phyloP scores from a whole-genome alignment of 2,888 invertebrate genomes.

The Lithophane semibrunnea region DNA sequence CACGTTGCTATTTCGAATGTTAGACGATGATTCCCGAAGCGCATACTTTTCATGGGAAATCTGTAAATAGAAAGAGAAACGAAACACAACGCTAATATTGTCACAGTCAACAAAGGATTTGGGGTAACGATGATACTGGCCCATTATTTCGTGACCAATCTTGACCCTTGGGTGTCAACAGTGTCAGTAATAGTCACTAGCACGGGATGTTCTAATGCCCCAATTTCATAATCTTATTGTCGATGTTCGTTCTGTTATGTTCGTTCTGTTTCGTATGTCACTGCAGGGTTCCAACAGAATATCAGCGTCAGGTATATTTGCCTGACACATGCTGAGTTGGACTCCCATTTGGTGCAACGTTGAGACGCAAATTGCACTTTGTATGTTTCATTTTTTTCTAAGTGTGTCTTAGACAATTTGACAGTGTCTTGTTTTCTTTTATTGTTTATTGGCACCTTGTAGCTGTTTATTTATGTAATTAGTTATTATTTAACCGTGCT shows the following conservation, averaged over 20 bases:
- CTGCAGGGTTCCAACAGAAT: too few relatives aligned
- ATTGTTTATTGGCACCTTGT: too few relatives aligned
- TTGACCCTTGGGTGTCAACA: constrained; percentile 15
- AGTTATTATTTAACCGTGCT: too few relatives aligned
- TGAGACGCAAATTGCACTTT: too few relatives aligned
- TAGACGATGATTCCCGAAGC: neutral
- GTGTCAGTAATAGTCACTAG: constrained; percentile 5
- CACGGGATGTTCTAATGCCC: constrained; percentile 16
- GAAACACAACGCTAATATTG: constrained; percentile 5
- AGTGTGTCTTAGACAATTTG: too few relatives aligned
- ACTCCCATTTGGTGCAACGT: too few relatives aligned
- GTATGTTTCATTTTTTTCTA: too few relatives aligned
- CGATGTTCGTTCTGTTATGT: constrained; percentile 13
- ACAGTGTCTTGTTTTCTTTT: too few relatives aligned
- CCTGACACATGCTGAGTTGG: too few relatives aligned
- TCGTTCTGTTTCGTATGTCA: too few relatives aligned
- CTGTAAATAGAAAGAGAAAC: neutral
- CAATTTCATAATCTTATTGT: constrained; percentile 23
- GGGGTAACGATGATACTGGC: constrained; percentile 10
- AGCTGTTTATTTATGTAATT: too few relatives aligned
- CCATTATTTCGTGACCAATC: constrained; percentile 21
- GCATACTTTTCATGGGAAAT: neutral
- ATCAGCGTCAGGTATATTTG: too few relatives aligned
- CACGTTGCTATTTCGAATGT: neutral
- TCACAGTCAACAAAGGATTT: constrained; percentile 38